Evolutionary conservation across 2,113 vertebrate species (phyloP).

Genomic region (Nannospalax galili): DNA sequence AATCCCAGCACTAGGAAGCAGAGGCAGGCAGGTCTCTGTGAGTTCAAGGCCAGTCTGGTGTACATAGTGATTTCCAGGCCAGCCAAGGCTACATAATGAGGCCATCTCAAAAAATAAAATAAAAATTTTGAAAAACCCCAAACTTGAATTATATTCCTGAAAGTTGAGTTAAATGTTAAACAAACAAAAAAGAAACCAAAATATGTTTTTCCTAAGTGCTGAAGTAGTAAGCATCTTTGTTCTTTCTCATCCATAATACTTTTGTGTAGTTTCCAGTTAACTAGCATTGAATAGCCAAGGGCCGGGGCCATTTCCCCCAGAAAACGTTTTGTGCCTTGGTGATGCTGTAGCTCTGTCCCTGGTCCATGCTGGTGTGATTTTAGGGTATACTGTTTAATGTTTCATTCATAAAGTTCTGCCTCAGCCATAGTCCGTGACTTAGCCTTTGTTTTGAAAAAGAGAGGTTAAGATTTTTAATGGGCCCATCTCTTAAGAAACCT

Average conservation of each 20-base stretch:
- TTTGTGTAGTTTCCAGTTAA: neutral
- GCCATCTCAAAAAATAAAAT: too few relatives aligned
- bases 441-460: neutral
- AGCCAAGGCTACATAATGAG: too few relatives aligned
- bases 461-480: neutral
- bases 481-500: neutral
- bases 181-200: neutral
- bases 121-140: too few relatives aligned
- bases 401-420: neutral
- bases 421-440: too few relatives aligned
- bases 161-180: neutral
- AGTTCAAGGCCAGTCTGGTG: too few relatives aligned
- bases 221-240: neutral
- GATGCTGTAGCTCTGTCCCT: too few relatives aligned
- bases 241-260: neutral
- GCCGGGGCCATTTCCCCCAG: neutral
- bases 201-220: neutral
- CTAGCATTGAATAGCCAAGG: neutral
- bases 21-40: too few relatives aligned
- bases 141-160: neutral
- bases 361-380: neutral
- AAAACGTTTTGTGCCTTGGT: neutral
- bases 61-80: too few relatives aligned
- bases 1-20: neutral
- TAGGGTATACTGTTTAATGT: neutral